phyloP scores from a whole-genome alignment of 92 coral and sea anemone genomes.

The Montipora capitata region DNA sequence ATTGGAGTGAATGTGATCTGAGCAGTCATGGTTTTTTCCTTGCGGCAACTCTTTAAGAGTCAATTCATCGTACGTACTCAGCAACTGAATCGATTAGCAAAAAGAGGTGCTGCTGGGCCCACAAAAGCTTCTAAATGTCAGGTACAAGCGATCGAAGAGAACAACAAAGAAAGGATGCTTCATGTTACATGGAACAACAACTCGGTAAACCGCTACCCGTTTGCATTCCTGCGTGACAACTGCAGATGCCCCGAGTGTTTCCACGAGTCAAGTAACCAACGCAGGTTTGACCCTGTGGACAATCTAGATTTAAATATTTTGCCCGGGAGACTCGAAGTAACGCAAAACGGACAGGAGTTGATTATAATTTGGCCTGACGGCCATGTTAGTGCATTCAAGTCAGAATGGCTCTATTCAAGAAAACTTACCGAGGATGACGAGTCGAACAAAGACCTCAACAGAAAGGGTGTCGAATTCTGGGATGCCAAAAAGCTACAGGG shows the following conservation, averaged over 20 bases:
- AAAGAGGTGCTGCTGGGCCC: neutral
- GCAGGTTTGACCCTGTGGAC: conserved; percentile 68
- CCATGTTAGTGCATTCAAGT: conserved; percentile 76
- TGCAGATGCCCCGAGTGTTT: conserved; percentile 85
- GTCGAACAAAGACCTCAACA: conserved; percentile 30
- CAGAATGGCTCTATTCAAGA: conserved; percentile 74
- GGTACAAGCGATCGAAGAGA: conserved; percentile 47
- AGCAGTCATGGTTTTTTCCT: neutral
- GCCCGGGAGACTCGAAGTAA: conserved; percentile 54
- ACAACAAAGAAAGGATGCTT: conserved; percentile 57
- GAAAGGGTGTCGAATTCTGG: conserved; percentile 80
- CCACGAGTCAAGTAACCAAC: conserved; percentile 53
- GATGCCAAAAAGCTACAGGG: conserved; percentile 58
- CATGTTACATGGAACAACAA: conserved; percentile 74
- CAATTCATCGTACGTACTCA: neutral
- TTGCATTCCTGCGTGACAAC: conserved; percentile 80
- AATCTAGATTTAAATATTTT: conserved; percentile 60
- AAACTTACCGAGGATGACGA: conserved; percentile 67
- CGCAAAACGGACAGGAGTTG: conserved; percentile 62
- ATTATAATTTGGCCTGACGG: conserved; percentile 81
- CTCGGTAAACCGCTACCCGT: conserved; percentile 79
- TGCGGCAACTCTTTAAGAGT: conserved; percentile 16
- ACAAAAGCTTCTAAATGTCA: conserved; percentile 9
- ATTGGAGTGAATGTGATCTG: too few species aligned
- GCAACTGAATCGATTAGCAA: neutral